Percentiles rank a stretch among this genome's conserved stretches.
Evolutionary conservation across 2,113 vertebrate genomes (phyloP).

Genomic region (Callionymus lyra): DNA sequence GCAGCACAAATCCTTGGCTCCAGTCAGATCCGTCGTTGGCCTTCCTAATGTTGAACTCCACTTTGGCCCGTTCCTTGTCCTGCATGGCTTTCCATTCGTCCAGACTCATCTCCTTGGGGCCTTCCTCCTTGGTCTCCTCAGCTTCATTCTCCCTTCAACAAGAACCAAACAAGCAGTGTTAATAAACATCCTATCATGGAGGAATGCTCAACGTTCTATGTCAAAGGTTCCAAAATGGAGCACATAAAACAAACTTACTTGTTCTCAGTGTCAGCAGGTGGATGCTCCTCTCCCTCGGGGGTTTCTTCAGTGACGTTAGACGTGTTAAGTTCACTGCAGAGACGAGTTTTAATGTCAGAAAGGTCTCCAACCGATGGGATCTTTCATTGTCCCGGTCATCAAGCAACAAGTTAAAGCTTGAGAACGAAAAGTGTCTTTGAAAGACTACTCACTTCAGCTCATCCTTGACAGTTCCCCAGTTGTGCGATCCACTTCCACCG

Average conservation of each 20-base stretch:
- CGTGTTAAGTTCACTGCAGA: constrained; percentile 87
- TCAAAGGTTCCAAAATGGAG: no score
- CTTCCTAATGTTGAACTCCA: constrained; percentile 97
- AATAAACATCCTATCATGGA: no score
- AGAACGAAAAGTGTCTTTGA: background rate
- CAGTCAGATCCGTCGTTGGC: constrained; percentile 93
- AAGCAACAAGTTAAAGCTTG: background rate
- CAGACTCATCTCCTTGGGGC: constrained; percentile 96
- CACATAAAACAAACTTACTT: constrained; percentile 72
- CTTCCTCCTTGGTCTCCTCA: constrained; percentile 94
- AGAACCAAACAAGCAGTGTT: constrained; percentile 5
- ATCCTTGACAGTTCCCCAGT: constrained; percentile 99
- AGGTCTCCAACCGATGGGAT: background rate
- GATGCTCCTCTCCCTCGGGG: constrained; percentile 92
- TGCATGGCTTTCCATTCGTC: constrained; percentile 99
- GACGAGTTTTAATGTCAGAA: background rate
- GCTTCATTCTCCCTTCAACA: constrained; percentile 87
- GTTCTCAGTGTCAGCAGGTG: constrained; percentile 91
- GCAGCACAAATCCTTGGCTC: constrained; percentile 95
- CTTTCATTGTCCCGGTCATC: background rate
- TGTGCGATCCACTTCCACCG: constrained; percentile 94
- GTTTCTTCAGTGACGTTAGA: constrained; percentile 88
- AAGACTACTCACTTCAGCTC: constrained; percentile 78
- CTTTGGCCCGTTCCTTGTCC: constrained; percentile 91
- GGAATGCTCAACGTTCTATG: no score